Evolutionary conservation across 2,797 vertebrate species (phyloP).

Genomic region (Danio aesculapii): DNA sequence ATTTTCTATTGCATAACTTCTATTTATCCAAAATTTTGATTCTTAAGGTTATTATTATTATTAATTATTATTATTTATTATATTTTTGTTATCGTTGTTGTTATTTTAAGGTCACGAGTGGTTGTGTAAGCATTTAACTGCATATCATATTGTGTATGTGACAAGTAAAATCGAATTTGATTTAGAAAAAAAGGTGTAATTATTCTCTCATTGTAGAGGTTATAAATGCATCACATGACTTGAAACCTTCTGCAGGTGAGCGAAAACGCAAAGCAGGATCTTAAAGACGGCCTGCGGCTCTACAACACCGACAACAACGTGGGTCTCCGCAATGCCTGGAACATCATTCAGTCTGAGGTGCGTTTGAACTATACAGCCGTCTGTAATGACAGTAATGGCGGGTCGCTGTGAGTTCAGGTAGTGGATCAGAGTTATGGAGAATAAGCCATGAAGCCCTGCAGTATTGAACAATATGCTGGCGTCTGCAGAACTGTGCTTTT

Average conservation of each 20-base stretch:
- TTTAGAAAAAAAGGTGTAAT: no score
- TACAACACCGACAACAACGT: conserved; percentile 93
- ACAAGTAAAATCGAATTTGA: no score
- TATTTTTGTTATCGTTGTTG: no score
- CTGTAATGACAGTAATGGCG: not conserved
- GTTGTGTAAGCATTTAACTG: no score
- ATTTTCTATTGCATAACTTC: no score
- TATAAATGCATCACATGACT: not conserved
- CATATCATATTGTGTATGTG: no score
- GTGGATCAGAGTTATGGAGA: conserved; percentile 12
- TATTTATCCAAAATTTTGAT: no score
- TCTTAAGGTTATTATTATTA: no score
- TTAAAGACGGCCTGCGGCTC: conserved; percentile 91
- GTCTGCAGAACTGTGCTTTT: not conserved
- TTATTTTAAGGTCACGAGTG: no score
- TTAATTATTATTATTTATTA: no score
- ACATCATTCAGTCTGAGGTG: conserved; percentile 96
- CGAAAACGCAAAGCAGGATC: conserved; percentile 90
- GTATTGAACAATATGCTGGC: conserved; percentile 12
- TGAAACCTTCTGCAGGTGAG: conserved; percentile 81
- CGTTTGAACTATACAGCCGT: conserved; percentile 1
- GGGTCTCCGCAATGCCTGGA: conserved; percentile 95
- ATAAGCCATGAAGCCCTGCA: conserved; percentile 22
- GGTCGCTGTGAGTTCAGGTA: conserved; percentile 35
- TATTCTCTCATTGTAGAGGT: no score